These are phyloP conservation scores for Leptodactylus fallax DNA, from an alignment of 2,797 vertebrate genomes.

Conservation along the genomic window DNA sequence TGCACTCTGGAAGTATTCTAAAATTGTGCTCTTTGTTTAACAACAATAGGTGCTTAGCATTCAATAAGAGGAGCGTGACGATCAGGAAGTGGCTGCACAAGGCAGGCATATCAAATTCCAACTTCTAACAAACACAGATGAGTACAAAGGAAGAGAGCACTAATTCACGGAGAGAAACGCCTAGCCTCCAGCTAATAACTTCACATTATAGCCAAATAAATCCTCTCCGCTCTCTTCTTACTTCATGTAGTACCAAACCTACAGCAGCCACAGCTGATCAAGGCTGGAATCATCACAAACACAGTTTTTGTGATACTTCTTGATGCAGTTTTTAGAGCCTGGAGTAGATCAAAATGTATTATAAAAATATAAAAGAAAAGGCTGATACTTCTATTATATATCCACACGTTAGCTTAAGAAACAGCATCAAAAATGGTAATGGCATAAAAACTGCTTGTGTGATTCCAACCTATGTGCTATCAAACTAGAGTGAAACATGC, in stretches of 20 bases:
- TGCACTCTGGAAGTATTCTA: conserved; percentile 58
- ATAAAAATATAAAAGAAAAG: neutral
- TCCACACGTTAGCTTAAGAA: no score
- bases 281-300: neutral
- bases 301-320: no score
- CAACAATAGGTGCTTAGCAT: conserved; percentile 57
- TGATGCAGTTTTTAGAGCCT: no score
- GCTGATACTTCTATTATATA: neutral
- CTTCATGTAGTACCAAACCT: neutral
- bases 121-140: conserved; percentile 59
- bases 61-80: conserved; percentile 63
- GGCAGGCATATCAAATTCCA: conserved; percentile 60
- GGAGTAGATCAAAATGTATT: no score
- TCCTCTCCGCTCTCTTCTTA: neutral
- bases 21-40: conserved; percentile 54
- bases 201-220: conserved; percentile 17
- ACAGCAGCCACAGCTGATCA: neutral
- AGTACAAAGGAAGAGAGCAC: conserved; percentile 56
- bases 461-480: neutral
- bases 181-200: conserved; percentile 35
- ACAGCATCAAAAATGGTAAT: no score
- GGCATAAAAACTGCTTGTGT: neutral
- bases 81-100: conserved; percentile 63
- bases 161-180: conserved; percentile 49
- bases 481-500: neutral